Conservation (phyloP, 1,140 invertebrate genomes). For the Ganaspis sp. region DNA sequence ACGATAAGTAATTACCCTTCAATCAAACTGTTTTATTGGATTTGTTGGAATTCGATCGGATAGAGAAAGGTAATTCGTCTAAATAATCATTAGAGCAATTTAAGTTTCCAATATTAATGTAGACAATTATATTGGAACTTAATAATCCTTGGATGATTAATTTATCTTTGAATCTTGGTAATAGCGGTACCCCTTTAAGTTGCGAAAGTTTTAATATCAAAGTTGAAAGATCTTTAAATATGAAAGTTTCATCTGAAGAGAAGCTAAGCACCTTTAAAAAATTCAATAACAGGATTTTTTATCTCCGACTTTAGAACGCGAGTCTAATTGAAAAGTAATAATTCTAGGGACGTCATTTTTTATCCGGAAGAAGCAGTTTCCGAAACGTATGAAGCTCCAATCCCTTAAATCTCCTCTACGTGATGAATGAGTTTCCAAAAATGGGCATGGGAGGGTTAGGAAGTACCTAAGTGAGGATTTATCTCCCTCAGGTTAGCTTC, state of each 20-base stretch:
- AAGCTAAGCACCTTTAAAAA: not conserved
- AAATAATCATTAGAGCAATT: not conserved
- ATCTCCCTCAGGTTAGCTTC: not conserved
- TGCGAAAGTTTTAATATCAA: not conserved
- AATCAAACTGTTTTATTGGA: not conserved
- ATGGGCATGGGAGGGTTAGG: not conserved
- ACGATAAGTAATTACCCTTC: slow-evolving; percentile 17
- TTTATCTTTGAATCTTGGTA: not conserved
- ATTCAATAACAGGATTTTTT: not conserved
- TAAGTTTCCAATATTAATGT: not conserved
- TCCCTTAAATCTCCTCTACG: slow-evolving; percentile 4
- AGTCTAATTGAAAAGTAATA: slow-evolving; percentile 22
- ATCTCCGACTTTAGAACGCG: not conserved
- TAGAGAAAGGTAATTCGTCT: not conserved
- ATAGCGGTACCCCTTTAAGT: too few relatives aligned
- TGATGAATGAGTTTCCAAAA: slow-evolving; percentile 24
- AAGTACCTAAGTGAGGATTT: slow-evolving; percentile 21
- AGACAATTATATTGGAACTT: slow-evolving; percentile 33
- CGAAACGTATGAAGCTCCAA: not conserved
- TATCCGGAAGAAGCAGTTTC: slow-evolving; percentile 14
- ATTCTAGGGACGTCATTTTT: not conserved
- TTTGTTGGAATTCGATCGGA: not conserved
- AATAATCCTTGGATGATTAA: not conserved
- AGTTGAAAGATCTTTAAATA: not conserved
- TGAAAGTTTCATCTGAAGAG: not conserved